Conservation (phyloP, 1,140 invertebrate species). For the Vanessa atalanta region DNA sequence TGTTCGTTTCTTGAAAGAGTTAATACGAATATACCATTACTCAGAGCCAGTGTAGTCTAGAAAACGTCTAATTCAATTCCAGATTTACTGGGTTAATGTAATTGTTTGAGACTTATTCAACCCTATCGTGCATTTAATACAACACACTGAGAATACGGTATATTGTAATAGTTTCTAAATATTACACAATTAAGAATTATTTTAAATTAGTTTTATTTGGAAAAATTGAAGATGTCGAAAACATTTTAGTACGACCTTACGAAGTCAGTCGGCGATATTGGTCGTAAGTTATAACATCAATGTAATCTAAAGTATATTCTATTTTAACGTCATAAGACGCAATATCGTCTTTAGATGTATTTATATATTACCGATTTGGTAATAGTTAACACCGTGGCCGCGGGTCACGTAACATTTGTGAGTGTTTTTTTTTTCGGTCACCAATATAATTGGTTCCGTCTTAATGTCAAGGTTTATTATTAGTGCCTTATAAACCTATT, state of each 20-base stretch:
- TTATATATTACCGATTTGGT: not conserved
- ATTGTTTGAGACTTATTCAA: no score
- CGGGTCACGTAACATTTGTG: constrained; percentile 13
- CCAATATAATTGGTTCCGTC: constrained; percentile 23
- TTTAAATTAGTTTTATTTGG: not conserved
- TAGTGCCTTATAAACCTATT: not conserved
- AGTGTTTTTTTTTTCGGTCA: constrained; percentile 20
- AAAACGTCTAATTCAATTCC: no score
- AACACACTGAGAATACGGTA: no score
- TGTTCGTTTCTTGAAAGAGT: no score
- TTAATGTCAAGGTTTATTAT: constrained; percentile 23
- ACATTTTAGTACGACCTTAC: not conserved
- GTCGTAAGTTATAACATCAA: not conserved
- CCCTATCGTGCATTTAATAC: no score
- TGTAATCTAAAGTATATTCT: not conserved
- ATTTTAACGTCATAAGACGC: not conserved
- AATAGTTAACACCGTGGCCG: not conserved
- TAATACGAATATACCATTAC: no score
- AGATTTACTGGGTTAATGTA: no score
- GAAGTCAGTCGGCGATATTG: not conserved
- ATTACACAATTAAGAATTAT: no score
- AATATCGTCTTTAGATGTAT: not conserved
- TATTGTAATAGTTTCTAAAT: no score
- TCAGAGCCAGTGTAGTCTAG: no score
- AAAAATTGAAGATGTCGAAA: constrained; percentile 1